A percentile compares a stretch with the other conserved stretches of the same genome.
These are phyloP conservation scores for Dolomedes plantarius DNA, from an alignment of 2,888 invertebrate genomes.

Conservation along the genomic window DNA sequence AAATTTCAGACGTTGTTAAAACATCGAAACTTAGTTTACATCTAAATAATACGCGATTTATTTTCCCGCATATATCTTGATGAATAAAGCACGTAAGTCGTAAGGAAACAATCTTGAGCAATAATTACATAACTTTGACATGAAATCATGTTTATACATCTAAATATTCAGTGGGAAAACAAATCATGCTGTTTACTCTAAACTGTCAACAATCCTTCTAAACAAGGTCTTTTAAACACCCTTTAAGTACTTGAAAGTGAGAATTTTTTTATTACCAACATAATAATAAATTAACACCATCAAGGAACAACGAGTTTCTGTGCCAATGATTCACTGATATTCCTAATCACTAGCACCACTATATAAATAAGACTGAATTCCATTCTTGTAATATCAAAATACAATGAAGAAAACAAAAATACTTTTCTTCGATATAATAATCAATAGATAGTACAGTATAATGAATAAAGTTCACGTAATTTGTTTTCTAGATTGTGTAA, in stretches of 20 bases:
- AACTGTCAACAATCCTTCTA: background rate
- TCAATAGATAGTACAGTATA: background rate
- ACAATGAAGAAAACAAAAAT: background rate
- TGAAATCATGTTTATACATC: too few species aligned
- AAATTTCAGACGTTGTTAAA: too few species aligned
- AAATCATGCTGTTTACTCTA: too few species aligned
- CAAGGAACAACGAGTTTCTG: background rate
- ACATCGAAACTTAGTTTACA: too few species aligned
- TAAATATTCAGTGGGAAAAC: too few species aligned
- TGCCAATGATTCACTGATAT: background rate
- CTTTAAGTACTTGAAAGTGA: background rate
- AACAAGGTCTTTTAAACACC: conserved; percentile 2
- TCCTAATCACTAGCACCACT: background rate
- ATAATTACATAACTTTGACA: too few species aligned
- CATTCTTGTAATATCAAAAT: background rate
- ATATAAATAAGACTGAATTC: background rate
- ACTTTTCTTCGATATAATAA: background rate
- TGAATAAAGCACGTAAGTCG: too few species aligned
- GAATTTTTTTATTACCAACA: background rate
- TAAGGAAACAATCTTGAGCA: too few species aligned
- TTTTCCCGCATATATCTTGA: too few species aligned
- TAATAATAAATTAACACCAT: background rate
- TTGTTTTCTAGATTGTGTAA: too few species aligned
- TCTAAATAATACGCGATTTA: too few species aligned
- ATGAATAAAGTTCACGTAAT: background rate